Evolutionary conservation across 2,888 invertebrate species (phyloP).

Genomic region (Lumbricus terrestris): DNA sequence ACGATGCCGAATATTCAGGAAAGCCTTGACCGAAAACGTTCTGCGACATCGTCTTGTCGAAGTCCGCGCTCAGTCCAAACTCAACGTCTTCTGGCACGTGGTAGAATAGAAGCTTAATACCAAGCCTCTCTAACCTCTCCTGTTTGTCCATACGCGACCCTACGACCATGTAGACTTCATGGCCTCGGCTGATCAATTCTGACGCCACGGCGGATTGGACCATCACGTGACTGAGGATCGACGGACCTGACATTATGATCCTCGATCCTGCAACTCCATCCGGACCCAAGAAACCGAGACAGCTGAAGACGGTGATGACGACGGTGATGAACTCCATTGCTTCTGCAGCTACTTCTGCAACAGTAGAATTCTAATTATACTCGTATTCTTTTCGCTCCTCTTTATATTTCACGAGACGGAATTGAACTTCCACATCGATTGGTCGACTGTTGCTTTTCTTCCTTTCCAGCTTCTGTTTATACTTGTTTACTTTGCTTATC

Average conservation of each 20-base stretch:
- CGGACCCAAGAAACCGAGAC: too few species aligned
- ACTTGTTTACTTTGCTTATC: too few species aligned
- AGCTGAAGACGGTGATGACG: too few species aligned
- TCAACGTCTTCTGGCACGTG: neutral
- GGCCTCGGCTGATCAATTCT: conserved; percentile 21
- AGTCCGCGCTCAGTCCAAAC: neutral
- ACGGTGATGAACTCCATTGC: too few species aligned
- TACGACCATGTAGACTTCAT: conserved; percentile 24
- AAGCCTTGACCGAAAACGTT: neutral
- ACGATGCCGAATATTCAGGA: neutral
- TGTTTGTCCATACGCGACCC: neutral
- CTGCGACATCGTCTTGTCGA: neutral
- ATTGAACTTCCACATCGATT: too few species aligned
- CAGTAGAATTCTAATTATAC: too few species aligned
- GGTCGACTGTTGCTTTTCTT: too few species aligned
- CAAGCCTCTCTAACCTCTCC: neutral
- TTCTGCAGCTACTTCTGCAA: too few species aligned
- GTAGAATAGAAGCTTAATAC: neutral
- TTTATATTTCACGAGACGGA: too few species aligned
- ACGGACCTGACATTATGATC: conserved; percentile 17
- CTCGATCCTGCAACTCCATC: neutral
- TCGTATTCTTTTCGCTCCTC: too few species aligned
- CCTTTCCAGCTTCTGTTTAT: too few species aligned
- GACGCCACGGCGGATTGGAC: conserved; percentile 8
- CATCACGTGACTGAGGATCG: conserved; percentile 14